Conservation (phyloP, 2,888 invertebrate genomes). For the Conus canariensis region DNA sequence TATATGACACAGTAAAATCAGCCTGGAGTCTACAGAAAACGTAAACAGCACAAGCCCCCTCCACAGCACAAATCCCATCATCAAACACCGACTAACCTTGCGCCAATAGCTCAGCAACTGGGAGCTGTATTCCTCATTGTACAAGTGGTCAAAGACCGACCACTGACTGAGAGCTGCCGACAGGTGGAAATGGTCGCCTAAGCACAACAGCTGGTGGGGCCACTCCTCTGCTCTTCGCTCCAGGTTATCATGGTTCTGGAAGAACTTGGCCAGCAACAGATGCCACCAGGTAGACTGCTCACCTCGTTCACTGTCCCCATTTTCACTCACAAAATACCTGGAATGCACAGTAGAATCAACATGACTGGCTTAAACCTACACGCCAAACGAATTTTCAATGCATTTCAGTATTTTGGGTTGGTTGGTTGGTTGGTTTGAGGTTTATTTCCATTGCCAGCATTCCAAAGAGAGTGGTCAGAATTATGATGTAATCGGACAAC, state of each 20-base stretch:
- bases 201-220: constrained; percentile 72
- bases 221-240: constrained; percentile 76
- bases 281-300: constrained; percentile 75
- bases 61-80: too few relatives aligned
- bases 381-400: too few relatives aligned
- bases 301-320: constrained; percentile 50
- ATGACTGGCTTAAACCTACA: neutral
- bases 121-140: constrained; percentile 75
- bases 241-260: constrained; percentile 65
- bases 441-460: too few relatives aligned
- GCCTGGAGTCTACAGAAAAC: too few relatives aligned
- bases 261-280: constrained; percentile 74
- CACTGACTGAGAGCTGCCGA: constrained; percentile 73
- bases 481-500: too few relatives aligned
- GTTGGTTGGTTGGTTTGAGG: too few relatives aligned
- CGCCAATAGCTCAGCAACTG: constrained; percentile 74
- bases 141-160: constrained; percentile 73
- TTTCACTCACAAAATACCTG: constrained; percentile 36
- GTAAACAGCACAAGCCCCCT: too few relatives aligned
- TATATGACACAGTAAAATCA: too few relatives aligned
- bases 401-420: too few relatives aligned
- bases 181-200: constrained; percentile 72
- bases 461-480: too few relatives aligned
- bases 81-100: constrained; percentile 60
- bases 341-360: neutral